Base-by-base conservation (phyloP, 2,113 vertebrate genomes). In the Centrocercus urophasianus region DNA sequence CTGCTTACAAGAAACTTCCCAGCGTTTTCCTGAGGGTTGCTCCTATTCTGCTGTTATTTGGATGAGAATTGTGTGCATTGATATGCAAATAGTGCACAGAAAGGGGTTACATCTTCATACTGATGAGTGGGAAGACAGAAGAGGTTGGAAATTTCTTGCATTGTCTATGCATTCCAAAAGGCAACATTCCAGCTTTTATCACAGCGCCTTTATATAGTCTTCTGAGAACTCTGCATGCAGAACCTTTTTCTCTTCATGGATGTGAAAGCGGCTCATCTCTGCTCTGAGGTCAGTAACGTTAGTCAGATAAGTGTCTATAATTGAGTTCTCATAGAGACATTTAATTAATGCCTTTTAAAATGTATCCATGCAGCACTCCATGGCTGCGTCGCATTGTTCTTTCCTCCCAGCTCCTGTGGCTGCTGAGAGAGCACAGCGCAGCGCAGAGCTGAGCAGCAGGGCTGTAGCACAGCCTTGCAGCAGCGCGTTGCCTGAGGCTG, bases 261-360 rank as follows among this genome's bases (percentile, higher is more conserved):
- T 86, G n/a, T 56, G 50, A 19, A 79, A 11, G 88, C 94, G 32
- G 63, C 89, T 48, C 10, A 32, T 90, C 52, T 90, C 21, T 78
- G 20, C 60, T 90, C 75, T 96, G 59, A 80, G 36, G 47, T 93
- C 65, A 71, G 10, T 92, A 83, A 75, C 36, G 75, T 78, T 93
- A 90, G 30, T 54, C 28, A 90, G 63, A 27, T 64, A 76, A 64
- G 52, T 75, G 42, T 94, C 73, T 78, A 1, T 73, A 66, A 91
- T 30, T 94, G 78, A 66, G 54, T 86, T 84, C 89, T 87, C 43
- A 28, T 32, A 43, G 47, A 45, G 75, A 16, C 48, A 36, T 83
- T 83, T 96, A 78, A 89, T 56, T 69, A 64, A 34, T 43, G 25
- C 82, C 83, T 2, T 74, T 5, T 70, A 34, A 25, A 66, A 43